Evolutionary conservation across 2,797 vertebrate genomes (phyloP), one percentile per base, ranked within the genome.

Genomic region (Ceryle rudis): DNA sequence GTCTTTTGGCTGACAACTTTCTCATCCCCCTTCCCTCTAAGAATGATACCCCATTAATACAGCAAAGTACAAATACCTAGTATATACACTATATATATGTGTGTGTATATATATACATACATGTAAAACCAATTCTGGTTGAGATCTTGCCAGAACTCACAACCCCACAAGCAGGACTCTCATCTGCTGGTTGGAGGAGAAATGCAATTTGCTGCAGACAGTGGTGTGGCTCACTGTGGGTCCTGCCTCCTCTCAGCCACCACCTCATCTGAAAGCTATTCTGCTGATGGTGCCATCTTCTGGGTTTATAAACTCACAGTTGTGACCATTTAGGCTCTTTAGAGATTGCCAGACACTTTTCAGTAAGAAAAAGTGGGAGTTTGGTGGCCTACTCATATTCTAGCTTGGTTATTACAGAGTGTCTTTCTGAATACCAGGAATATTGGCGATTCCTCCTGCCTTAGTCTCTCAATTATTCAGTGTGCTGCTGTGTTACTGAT

Each of bases 401-500:
- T 61, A 42, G 23, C 22, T 41, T 73, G 31, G 11, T 92, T 82
- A 90, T 97, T 95, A 91, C 13, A 64, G 58, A 75, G 17, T 29
- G 28, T 54, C 31, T 60, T 88, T 81, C 23, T 86, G 73, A 84
- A 72, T 86, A 90, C 66, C 2, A 10, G 46, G 46, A 86, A 70
- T 66, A 89, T 75, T 51, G 64, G 42, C 84, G 66, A 79, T 93
- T 89, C 94, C 46, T 84, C 33, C n/a, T 89, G 81, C 49, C 73
- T 94, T 90, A 86, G 77, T 90, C 70, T 88, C 71, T 71, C n/a
- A 58, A 51, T 79, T 93, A 35, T 29, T 93, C 8, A 7, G 8
- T 31, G 14, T 84, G 44, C 69, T 52, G 47, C 31, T 93, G 15
- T 52, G 22, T 54, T 90, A 77, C 52, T 65, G 72, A 74, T 33